Evolutionary conservation across 2,888 invertebrate genomes (phyloP), one percentile per base, ranked within the genome.

Genomic region (Alentia gelatinosa): DNA sequence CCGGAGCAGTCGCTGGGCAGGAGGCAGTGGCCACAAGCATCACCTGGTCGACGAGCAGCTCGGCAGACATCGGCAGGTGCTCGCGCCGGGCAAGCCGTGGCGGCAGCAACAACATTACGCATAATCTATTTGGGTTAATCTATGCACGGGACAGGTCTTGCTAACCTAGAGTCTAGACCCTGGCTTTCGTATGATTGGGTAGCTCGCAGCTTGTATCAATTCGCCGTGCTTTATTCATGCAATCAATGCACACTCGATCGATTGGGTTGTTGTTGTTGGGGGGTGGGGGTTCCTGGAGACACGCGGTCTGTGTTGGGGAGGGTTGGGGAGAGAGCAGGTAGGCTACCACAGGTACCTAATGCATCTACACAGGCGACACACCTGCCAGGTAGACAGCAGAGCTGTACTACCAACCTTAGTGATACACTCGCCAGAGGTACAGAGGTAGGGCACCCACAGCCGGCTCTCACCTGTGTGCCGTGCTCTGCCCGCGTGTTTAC

Each of bases 71-170:
- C 19, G 47, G 47, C 19, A 19, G 47, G 9, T 47, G 47, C 47
- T 12, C 9, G 7, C 47, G 19, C 9, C 19, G 47, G 47, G 47
- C 19, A 9, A 68, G 68, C 68, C 1, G 30, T 3, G 30, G 9
- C 56, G 19, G 26, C 68, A 26, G 30, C 30, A 30, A 30, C 23
- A 26, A 30, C 68, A 68, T 68, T 68, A 68, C 12, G 30, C 68
- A 68, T 68, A 68, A 68, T 68, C 68, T 68, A 30, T 68, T 68
- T 68, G 68, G 68, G 68, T 68, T 30, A 68, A 68, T 63, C 63
- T 63, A 63, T 63, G 9, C 63, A 63, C 63, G n/a, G 63, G n/a
- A 63, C 63, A 12, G 9, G 63, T 63, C 23, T n/a, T 23, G 63
- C 23, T 63, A 63, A 68, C 0, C 68, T 68, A 68, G 68, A 68